These are phyloP conservation scores for Aspidoscelis tigris DNA, from an alignment of 2,113 vertebrate genomes.

Conservation along the genomic window DNA sequence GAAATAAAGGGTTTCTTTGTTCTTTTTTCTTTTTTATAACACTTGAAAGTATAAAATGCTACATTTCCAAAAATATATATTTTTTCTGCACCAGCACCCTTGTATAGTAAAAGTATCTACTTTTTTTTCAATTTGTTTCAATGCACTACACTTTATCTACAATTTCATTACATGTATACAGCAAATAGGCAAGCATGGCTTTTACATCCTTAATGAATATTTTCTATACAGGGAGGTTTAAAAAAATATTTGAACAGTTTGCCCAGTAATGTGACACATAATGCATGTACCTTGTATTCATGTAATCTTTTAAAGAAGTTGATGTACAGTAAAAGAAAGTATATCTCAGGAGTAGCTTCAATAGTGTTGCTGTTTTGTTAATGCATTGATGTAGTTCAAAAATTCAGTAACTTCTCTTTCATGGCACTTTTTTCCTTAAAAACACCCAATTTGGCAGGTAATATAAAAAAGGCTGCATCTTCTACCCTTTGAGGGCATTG, in stretches of 20 bases:
- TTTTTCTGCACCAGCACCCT: conserved; percentile 92
- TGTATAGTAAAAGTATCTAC: conserved; percentile 89
- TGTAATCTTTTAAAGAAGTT: conserved; percentile 76
- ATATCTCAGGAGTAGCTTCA: conserved; percentile 69
- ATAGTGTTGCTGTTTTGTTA: conserved; percentile 79
- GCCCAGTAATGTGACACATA: conserved; percentile 88
- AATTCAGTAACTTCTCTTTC: conserved; percentile 73
- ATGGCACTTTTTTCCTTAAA: conserved; percentile 78
- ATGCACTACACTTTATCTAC: conserved; percentile 91
- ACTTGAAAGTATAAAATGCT: conserved; percentile 97
- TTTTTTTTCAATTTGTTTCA: conserved; percentile 85
- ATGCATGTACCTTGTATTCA: conserved; percentile 88
- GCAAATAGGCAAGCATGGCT: conserved; percentile 95
- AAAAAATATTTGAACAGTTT: conserved; percentile 87
- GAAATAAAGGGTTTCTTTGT: conserved; percentile 96
- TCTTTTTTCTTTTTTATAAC: conserved; percentile 90
- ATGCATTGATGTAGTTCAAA: conserved; percentile 72
- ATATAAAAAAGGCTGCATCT: conserved; percentile 77
- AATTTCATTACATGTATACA: conserved; percentile 93
- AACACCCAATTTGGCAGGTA: conserved; percentile 80
- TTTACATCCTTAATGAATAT: conserved; percentile 91
- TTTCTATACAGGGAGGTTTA: conserved; percentile 88
- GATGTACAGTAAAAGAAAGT: conserved; percentile 76
- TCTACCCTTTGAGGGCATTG: conserved; percentile 79
- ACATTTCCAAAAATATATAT: conserved; percentile 92